Conservation (phyloP, 2,888 invertebrate genomes). For the Monopis laevigella region DNA sequence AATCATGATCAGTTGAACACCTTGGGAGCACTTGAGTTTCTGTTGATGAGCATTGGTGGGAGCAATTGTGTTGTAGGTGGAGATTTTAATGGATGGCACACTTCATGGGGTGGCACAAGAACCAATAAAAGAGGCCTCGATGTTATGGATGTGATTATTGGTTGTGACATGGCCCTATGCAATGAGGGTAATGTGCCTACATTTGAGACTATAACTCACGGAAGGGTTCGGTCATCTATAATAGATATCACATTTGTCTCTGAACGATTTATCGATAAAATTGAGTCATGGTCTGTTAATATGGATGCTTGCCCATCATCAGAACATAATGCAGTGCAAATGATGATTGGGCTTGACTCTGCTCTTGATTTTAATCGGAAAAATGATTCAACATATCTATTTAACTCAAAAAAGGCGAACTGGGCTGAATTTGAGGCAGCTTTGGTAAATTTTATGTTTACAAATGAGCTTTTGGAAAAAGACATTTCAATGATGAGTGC, state of each 20-base stretch:
- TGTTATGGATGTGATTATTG: conserved; percentile 2
- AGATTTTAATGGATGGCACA: conserved; percentile 23
- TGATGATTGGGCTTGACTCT: too few relatives aligned
- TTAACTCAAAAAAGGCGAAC: too few relatives aligned
- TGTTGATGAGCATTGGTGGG: neutral
- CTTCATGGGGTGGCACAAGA: conserved; percentile 17
- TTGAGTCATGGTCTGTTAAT: conserved; percentile 17
- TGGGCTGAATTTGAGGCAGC: too few relatives aligned
- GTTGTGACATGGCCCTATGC: conserved; percentile 16
- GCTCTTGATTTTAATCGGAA: too few relatives aligned
- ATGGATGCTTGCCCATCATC: neutral
- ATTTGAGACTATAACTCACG: conserved; percentile 16
- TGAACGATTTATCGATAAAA: neutral
- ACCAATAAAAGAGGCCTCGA: conserved; percentile 16
- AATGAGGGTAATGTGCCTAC: conserved; percentile 15
- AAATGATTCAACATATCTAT: too few relatives aligned
- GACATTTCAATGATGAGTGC: too few relatives aligned
- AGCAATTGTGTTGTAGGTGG: conserved; percentile 15
- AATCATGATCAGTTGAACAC: neutral
- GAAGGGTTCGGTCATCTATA: conserved; percentile 8
- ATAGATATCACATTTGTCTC: conserved; percentile 16
- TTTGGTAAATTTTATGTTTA: too few relatives aligned
- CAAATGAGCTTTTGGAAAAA: too few relatives aligned
- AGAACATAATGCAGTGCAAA: conserved; percentile 18
- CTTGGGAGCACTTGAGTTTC: neutral